Evolutionary conservation across 2,113 vertebrate genomes (phyloP).

Genomic region (Oryzias woworae): DNA sequence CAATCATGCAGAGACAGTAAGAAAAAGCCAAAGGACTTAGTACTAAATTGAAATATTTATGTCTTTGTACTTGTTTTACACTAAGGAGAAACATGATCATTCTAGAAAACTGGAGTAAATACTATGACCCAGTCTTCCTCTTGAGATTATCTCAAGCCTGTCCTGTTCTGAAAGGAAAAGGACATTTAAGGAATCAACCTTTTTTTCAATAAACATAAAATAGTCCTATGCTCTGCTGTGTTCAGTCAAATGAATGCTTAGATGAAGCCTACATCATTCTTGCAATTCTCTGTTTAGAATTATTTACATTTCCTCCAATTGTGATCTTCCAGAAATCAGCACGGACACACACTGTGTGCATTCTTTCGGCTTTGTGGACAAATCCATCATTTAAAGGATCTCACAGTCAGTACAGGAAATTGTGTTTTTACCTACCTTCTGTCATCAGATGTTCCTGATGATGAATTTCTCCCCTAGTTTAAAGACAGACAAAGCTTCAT

Average conservation of each 20-base stretch:
- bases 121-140: constrained; percentile 51
- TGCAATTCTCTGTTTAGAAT: neutral
- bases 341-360: neutral
- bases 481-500: constrained; percentile 42
- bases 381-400: no score
- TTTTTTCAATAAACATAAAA: constrained; percentile 67
- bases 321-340: neutral
- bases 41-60: constrained; percentile 62
- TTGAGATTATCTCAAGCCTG: constrained; percentile 57
- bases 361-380: no score
- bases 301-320: constrained; percentile 27
- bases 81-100: constrained; percentile 59
- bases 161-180: constrained; percentile 67
- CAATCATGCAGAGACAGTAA: constrained; percentile 51
- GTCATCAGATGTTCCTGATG: constrained; percentile 33
- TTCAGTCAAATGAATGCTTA: constrained; percentile 47
- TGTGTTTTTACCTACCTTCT: constrained; percentile 55
- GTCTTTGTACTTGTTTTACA: constrained; percentile 41
- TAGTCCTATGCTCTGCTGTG: constrained; percentile 38
- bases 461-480: constrained; percentile 32
- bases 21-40: constrained; percentile 51
- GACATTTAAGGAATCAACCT: constrained; percentile 51
- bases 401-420: constrained; percentile 14
- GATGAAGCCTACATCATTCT: constrained; percentile 24
- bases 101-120: constrained; percentile 67